Base-by-base conservation (phyloP, 1,140 invertebrate genomes). In the Babylonia areolata region DNA sequence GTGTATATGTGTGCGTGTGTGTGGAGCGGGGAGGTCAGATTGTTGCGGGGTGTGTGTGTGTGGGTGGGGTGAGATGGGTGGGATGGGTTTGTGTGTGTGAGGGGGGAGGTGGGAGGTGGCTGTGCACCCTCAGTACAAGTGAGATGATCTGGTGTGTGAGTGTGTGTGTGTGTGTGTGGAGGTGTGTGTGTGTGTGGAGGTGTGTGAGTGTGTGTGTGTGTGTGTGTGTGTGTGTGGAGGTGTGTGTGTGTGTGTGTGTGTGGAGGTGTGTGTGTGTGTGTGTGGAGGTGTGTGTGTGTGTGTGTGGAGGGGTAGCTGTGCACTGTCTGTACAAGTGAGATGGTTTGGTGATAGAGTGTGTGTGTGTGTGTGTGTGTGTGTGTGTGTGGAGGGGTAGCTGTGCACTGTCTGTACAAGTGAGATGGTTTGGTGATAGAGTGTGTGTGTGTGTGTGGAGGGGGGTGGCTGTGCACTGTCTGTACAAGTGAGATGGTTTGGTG, bases 41-140 rank as follows among this genome's bases (percentile, higher is more conserved):
- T 81, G 6, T 15, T 81, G 11, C 2, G 15, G n/a, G 71, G 6
- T 28, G 6, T 51, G 20, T 51, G 20, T 11, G 46, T 6, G 46
- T 11, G 46, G 46, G 6, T 51, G 9, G 9, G n/a, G 6, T 33
- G n/a, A 11, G 28, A 11, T 75, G 71, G 6, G 12, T 31, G 6
- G n/a, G 6, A 75, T 31, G 9, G n/a, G 6, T 11, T 37, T 75
- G 71, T 75, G 28, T 31, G 89, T 84, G 28, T 81, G 92, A 39
- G 89, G 91, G 23, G 87, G 88, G 17, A 92, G 92, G 23, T 90
- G 91, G 78, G 90, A 91, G n/a, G 51, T 93, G 28, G 92, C 90
- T 1, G 89, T 93, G 15, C 84, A 92, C 87, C 92, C 92, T 69
- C 71, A 88, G 37, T 91, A 92, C 90, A 92, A 92, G 92, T 93